Evolutionary conservation across 1,140 invertebrate genomes (phyloP).

Genomic region (Bombus impatiens): DNA sequence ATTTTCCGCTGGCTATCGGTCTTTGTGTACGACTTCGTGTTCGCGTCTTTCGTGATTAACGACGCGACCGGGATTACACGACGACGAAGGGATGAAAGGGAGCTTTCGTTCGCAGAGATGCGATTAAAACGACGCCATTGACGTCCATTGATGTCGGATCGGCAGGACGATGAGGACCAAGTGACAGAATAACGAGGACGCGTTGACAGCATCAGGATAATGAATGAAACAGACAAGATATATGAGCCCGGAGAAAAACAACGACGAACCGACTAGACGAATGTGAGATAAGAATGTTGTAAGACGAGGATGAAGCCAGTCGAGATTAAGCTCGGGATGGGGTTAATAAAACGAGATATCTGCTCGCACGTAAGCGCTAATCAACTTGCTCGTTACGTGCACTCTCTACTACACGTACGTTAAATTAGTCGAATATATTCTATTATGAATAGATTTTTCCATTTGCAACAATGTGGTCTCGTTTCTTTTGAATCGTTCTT

Average conservation of each 20-base stretch:
- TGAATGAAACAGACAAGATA: slow-evolving; percentile 17
- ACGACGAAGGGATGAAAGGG: slow-evolving; percentile 10
- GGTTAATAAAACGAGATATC: neutral
- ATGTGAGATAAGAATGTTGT: slow-evolving; percentile 12
- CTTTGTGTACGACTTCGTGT: slow-evolving; percentile 32
- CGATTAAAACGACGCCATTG: slow-evolving; percentile 33
- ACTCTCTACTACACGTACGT: neutral
- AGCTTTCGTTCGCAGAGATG: slow-evolving; percentile 1
- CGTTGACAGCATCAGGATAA: slow-evolving; percentile 16
- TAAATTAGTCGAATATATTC: neutral
- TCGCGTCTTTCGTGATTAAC: slow-evolving; percentile 37
- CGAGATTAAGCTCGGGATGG: neutral
- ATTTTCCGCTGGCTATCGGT: neutral
- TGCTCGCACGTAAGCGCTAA: neutral
- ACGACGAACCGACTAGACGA: neutral
- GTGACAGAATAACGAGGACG: slow-evolving; percentile 18
- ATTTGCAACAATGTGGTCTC: neutral
- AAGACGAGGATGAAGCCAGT: neutral
- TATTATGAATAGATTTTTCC: neutral
- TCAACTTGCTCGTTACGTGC: neutral
- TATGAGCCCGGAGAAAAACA: neutral
- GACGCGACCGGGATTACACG: slow-evolving; percentile 26
- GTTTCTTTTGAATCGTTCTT: neutral
- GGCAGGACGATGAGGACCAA: slow-evolving; percentile 3
- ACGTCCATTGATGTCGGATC: slow-evolving; percentile 19